Evolutionary conservation across 1,140 invertebrate species (phyloP), one percentile per base, ranked within the genome.

Genomic region (Brachionus manjavacas): DNA sequence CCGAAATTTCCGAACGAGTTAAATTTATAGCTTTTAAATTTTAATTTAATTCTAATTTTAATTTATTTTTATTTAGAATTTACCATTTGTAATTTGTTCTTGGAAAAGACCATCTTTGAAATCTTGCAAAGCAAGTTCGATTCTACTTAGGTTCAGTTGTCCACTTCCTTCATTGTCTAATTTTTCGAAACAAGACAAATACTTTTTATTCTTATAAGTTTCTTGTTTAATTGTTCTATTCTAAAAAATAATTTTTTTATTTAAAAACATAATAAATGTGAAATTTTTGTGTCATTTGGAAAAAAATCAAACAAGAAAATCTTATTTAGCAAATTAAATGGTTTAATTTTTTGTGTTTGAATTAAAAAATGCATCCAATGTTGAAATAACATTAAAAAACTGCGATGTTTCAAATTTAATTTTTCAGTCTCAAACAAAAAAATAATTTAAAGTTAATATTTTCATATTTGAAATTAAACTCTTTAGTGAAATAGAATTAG

Each of bases 131-230:
- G 64, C 64, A 12, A 31, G 16, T 12, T 81, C 64, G 3, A 81
- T 39, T 43, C 14, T 46, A 20, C 1, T 46, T 0, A 81, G 20
- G n/a, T 35, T 46, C n/a, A 81, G n/a, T 68, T 81, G 31, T 31
- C 79, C 79, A 64, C 79, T 60, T 1, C 79, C 79, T 81, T 81
- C 79, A 39, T 81, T 81, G n/a, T 81, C 79, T 28, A 81, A 25
- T 12, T 81, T 81, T 25, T 81, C 79, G 16, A 81, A 81, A 28
- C 79, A 81, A 20, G 52, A 20, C 11, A 35, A 41, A 23, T 64
- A 64, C 25, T 64, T 81, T 25, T 81, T 81, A 39, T 31, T 60
- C 7, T 49, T 2, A 49, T 64, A 55, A 35, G 16, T 28, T 16
- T 80, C 76, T 31, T 60, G 55, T 23, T 80, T 64, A 11, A 80